phyloP scores from a whole-genome alignment of 2,888 invertebrate species.

The Cantharis nigra region DNA sequence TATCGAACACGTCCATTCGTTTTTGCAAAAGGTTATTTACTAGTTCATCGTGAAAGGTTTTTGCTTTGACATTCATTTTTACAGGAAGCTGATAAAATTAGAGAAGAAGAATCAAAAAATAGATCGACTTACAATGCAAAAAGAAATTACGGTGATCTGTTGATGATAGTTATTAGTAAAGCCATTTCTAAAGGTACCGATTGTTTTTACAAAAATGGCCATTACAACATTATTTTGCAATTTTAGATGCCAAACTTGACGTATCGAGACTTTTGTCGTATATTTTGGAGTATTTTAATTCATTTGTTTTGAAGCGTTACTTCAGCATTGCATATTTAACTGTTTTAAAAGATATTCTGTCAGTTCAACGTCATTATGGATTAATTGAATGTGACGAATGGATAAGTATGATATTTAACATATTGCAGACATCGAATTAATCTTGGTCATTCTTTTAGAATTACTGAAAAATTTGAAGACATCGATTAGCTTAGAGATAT shows the following conservation, averaged over 20 bases:
- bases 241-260: constrained; percentile 53
- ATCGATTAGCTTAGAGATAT: constrained; percentile 1
- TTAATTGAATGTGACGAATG: constrained; percentile 60
- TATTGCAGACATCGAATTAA: constrained; percentile 11
- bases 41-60: constrained; percentile 51
- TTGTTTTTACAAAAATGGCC: neutral
- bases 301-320: constrained; percentile 43
- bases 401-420: constrained; percentile 57
- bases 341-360: constrained; percentile 61
- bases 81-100: constrained; percentile 61
- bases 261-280: constrained; percentile 54
- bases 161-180: constrained; percentile 56
- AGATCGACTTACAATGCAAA: constrained; percentile 52
- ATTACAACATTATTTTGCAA: constrained; percentile 20
- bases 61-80: constrained; percentile 33
- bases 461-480: constrained; percentile 26
- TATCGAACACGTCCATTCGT: constrained; percentile 44
- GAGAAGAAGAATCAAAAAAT: constrained; percentile 56
- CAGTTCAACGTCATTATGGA: constrained; percentile 59
- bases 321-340: constrained; percentile 61
- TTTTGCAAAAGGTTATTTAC: constrained; percentile 41
- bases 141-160: constrained; percentile 45
- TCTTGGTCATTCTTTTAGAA: constrained; percentile 18
- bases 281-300: constrained; percentile 55
- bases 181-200: constrained; percentile 55